phyloP scores from a whole-genome alignment of 2,888 invertebrate genomes.

The Ennomos erosarius region DNA sequence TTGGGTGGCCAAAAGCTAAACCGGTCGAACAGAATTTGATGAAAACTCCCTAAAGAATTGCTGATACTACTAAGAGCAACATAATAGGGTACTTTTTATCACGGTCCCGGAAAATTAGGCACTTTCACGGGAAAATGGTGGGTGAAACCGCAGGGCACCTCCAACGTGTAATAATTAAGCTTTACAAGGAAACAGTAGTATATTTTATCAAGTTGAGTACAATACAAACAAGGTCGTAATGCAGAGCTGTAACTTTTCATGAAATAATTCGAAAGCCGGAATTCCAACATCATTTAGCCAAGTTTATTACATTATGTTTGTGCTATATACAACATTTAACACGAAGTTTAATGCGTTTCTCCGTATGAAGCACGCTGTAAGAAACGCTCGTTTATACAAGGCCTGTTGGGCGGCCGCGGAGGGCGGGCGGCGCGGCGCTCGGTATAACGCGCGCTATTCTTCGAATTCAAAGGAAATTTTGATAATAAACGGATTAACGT shows the following conservation, averaged over 20 bases:
- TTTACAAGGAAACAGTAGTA: too few species aligned
- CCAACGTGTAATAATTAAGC: too few species aligned
- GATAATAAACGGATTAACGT: conserved; percentile 58
- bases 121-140: too few species aligned
- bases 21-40: too few species aligned
- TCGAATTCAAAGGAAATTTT: conserved; percentile 63
- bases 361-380: conserved; percentile 40
- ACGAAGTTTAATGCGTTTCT: conserved; percentile 37
- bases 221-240: conserved; percentile 19
- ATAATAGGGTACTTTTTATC: too few species aligned
- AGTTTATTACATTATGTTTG: conserved; percentile 36
- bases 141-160: too few species aligned
- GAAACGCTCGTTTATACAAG: conserved; percentile 48
- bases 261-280: conserved; percentile 22
- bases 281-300: conserved; percentile 29
- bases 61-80: too few species aligned
- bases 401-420: conserved; percentile 32
- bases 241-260: conserved; percentile 21
- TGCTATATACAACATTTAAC: conserved; percentile 35
- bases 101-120: too few species aligned
- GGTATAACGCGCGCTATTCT: conserved; percentile 41
- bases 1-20: too few species aligned
- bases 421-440: conserved; percentile 33
- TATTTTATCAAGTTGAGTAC: not conserved
- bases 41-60: too few species aligned